phyloP scores from a whole-genome alignment of 2,888 invertebrate genomes.

The Nephrotoma guestfalica region DNA sequence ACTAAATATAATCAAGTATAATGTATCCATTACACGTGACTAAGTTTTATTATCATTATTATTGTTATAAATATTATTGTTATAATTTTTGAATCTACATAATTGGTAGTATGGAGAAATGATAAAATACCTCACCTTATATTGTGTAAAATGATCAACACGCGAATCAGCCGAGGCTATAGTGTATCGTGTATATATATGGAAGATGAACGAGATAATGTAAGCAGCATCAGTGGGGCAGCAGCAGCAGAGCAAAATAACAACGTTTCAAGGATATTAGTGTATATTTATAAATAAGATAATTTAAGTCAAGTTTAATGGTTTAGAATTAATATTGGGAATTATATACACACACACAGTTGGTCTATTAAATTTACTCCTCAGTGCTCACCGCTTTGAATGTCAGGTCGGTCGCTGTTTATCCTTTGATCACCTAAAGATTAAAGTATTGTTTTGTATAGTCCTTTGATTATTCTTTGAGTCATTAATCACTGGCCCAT shows the following conservation, averaged over 20 bases:
- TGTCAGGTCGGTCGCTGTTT: too few relatives aligned
- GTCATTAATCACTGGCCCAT: too few relatives aligned
- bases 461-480: too few relatives aligned
- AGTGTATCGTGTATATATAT: neutral
- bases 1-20: slow-evolving; percentile 7
- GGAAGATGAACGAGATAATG: neutral
- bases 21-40: slow-evolving; percentile 11
- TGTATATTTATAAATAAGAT: neutral
- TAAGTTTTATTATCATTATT: neutral
- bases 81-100: neutral
- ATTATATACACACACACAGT: too few relatives aligned
- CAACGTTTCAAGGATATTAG: neutral
- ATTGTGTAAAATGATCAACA: neutral
- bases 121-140: neutral
- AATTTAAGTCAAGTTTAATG: too few relatives aligned
- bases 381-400: too few relatives aligned
- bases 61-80: neutral
- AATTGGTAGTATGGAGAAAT: neutral
- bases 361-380: too few relatives aligned
- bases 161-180: too few relatives aligned
- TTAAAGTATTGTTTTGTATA: too few relatives aligned
- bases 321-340: too few relatives aligned
- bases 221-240: neutral
- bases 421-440: too few relatives aligned
- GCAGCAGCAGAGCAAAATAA: neutral